Percentiles rank a stretch among this genome's conserved stretches.
Conservation (phyloP, 2,113 vertebrate species). For the Pachyramphus minor region DNA sequence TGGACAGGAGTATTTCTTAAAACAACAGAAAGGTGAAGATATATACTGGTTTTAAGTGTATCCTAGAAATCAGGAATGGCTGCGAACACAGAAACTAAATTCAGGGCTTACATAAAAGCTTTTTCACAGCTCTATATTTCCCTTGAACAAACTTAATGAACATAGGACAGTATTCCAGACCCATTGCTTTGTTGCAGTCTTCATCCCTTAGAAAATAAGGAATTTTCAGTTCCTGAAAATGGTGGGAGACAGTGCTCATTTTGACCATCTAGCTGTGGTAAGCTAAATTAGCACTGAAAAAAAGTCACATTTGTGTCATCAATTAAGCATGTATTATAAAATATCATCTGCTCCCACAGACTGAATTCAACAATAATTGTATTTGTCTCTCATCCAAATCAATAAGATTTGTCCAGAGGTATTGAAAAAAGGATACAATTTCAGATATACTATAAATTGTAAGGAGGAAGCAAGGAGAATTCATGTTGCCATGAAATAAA, state of each 20-base stretch:
- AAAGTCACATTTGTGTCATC: not conserved
- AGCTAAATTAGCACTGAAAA: not conserved
- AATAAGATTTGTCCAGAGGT: not conserved
- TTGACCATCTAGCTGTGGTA: not conserved
- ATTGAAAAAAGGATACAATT: not conserved
- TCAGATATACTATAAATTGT: not conserved
- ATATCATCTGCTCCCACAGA: not conserved
- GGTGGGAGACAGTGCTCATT: not conserved
- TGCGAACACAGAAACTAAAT: not conserved
- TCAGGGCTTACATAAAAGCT: not conserved
- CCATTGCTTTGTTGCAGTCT: not conserved
- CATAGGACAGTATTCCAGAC: not conserved
- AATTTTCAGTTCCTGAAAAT: not conserved
- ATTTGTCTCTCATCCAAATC: not conserved
- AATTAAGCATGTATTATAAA: not conserved
- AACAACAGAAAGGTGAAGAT: not conserved
- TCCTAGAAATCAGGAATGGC: not conserved
- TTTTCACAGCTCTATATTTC: not conserved
- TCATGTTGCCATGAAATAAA: not conserved
- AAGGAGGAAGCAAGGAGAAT: not conserved
- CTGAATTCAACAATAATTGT: not conserved
- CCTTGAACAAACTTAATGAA: not conserved
- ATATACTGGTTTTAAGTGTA: not conserved
- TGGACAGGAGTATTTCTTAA: not conserved
- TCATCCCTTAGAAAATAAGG: not conserved